These are phyloP conservation scores for Serranus cabrilla DNA, from an alignment of 2,797 vertebrate species.

Conservation along the genomic window DNA sequence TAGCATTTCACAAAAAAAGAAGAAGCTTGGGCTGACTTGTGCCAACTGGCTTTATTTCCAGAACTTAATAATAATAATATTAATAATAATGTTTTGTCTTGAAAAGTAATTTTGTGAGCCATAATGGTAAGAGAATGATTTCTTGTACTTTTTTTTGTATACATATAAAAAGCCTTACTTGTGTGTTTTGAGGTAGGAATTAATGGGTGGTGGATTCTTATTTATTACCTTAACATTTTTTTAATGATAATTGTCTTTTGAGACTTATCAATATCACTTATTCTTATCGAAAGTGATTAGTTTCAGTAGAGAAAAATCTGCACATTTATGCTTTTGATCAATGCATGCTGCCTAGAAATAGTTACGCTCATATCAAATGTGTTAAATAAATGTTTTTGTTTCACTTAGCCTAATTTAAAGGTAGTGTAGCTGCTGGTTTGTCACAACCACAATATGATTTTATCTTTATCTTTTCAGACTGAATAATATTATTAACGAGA, in stretches of 20 bases:
- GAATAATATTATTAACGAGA: conserved; percentile 32
- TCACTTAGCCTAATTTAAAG: conserved; percentile 15
- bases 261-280: neutral
- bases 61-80: conserved; percentile 2
- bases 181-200: conserved; percentile 26
- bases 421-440: conserved; percentile 6
- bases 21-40: neutral
- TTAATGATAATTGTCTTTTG: conserved; percentile 13
- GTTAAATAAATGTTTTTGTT: conserved; percentile 11
- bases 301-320: conserved; percentile 7
- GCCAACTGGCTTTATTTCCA: conserved; percentile 3
- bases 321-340: conserved; percentile 29
- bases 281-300: neutral
- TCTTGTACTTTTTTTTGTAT: conserved; percentile 11
- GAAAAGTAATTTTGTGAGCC: conserved; percentile 22
- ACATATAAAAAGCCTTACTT: conserved; percentile 26
- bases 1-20: neutral
- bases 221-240: conserved; percentile 39
- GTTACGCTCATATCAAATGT: conserved; percentile 34
- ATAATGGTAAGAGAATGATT: conserved; percentile 17
- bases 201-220: conserved; percentile 30
- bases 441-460: neutral
- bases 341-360: conserved; percentile 48
- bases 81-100: conserved; percentile 6
- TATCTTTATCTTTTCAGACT: neutral